phyloP scores from a whole-genome alignment of 2,113 vertebrate genomes.

The Callithrix jacchus region DNA sequence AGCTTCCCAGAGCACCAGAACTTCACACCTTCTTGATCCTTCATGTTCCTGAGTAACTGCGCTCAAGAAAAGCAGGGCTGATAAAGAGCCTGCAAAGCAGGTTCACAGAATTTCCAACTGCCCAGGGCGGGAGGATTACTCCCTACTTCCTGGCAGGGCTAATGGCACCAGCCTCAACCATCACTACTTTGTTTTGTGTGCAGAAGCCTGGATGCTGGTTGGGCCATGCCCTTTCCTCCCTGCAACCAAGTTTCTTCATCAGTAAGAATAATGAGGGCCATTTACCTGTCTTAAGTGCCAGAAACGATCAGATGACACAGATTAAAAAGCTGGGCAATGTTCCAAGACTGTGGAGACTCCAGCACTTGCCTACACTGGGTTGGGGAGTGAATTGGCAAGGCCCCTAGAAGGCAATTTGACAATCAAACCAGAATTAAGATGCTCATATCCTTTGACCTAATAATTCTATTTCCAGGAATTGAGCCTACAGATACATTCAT shows the following conservation, averaged over 20 bases:
- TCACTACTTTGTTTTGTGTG: background rate
- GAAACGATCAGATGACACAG: background rate
- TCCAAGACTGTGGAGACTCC: background rate
- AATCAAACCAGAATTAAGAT: background rate
- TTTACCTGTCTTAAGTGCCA: background rate
- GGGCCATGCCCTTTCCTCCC: background rate
- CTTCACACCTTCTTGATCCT: constrained; percentile 27
- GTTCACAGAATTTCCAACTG: background rate
- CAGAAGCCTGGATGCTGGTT: background rate
- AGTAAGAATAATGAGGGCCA: background rate
- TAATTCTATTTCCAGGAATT: background rate
- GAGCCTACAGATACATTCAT: background rate
- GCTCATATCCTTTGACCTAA: background rate
- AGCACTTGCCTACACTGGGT: background rate
- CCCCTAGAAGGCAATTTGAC: background rate
- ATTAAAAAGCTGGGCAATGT: background rate
- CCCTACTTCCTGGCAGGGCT: background rate
- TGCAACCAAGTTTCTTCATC: background rate
- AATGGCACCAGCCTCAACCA: accelerated
- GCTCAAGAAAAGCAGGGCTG: background rate
- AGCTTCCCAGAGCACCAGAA: background rate
- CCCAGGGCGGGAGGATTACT: background rate
- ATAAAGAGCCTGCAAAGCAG: background rate
- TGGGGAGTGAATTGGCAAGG: background rate
- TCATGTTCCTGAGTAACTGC: background rate